Conservation (phyloP, 2,113 vertebrate species). For the Plecotus auritus region DNA sequence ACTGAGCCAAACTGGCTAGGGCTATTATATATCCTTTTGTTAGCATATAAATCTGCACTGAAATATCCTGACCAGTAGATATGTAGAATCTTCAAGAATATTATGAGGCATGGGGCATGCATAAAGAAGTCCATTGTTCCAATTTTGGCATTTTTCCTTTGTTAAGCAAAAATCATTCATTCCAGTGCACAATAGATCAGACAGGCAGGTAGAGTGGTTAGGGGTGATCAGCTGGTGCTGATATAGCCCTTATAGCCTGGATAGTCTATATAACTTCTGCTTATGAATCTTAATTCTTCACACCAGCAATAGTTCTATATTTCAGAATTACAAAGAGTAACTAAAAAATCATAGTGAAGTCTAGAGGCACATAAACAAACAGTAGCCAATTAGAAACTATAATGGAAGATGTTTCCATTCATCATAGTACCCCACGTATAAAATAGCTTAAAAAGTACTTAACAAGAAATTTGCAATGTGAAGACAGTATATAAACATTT, state of each 20-base stretch:
- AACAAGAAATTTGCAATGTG: conserved; percentile 34
- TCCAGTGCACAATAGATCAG: background rate
- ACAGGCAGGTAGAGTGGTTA: too few species aligned
- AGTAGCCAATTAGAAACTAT: background rate
- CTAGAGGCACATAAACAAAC: background rate
- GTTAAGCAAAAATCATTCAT: background rate
- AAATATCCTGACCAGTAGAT: background rate
- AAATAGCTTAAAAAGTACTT: conserved; percentile 47
- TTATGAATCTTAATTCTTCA: background rate
- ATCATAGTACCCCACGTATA: background rate
- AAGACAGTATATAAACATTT: conserved; percentile 44
- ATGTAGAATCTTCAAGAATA: background rate
- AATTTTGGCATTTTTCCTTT: background rate
- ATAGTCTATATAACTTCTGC: background rate
- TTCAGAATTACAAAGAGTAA: background rate
- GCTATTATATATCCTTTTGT: background rate
- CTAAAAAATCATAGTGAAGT: background rate
- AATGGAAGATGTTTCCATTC: background rate
- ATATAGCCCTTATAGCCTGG: background rate
- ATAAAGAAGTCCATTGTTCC: background rate
- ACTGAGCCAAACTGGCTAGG: too few species aligned
- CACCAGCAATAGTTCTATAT: background rate
- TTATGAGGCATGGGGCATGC: background rate
- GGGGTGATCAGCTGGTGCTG: background rate
- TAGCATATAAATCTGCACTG: background rate